Evolutionary conservation across 2,888 invertebrate species (phyloP), one percentile per base, ranked within the genome.

Genomic region (Sepioteuthis lessoniana): DNA sequence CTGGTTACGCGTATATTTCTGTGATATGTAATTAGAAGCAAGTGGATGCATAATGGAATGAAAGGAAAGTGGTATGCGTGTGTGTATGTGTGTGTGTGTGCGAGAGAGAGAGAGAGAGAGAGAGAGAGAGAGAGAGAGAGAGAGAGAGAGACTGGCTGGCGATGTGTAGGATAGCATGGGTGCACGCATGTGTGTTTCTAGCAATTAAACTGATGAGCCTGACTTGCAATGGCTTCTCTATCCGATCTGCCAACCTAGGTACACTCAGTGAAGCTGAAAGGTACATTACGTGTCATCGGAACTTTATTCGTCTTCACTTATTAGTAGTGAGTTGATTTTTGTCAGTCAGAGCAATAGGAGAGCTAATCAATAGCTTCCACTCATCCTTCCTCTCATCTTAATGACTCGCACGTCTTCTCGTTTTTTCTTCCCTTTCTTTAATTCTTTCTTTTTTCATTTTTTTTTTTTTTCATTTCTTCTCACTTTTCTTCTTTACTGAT

Each of bases 221-320:
- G n/a, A n/a, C 76, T 76, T 76, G n/a, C 76, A 76, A 76, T 76
- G 76, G 76, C 76, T n/a, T n/a, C 76, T 76, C 76, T 76, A n/a
- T 76, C n/a, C 76, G 76, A 76, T 76, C 76, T 76, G 76, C 76
- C 76, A 76, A n/a, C 76, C 76, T 76, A 76, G 76, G 76, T 76
- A 76, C n/a, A 19, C n/a, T n/a, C 76, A 76, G n/a, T 76, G 76
- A 76, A 76, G 76, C 76, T 76, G 76, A 76, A 76, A 76, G 76
- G 76, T 76, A n/a, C n/a, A 76, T 76, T 76, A 76, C 76, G 76
- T 76, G 76, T 76, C 76, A 76, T 76, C n/a, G 76, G 76, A 76
- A 76, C n/a, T 76, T 76, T 76, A 76, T 76, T 76, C 76, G 76
- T 16, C 76, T 76, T 35, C 76, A 13, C n/a, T 76, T 76, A 76